These are phyloP conservation scores for Lepidostoma basale DNA, from an alignment of 1,140 invertebrate genomes.

Conservation along the genomic window DNA sequence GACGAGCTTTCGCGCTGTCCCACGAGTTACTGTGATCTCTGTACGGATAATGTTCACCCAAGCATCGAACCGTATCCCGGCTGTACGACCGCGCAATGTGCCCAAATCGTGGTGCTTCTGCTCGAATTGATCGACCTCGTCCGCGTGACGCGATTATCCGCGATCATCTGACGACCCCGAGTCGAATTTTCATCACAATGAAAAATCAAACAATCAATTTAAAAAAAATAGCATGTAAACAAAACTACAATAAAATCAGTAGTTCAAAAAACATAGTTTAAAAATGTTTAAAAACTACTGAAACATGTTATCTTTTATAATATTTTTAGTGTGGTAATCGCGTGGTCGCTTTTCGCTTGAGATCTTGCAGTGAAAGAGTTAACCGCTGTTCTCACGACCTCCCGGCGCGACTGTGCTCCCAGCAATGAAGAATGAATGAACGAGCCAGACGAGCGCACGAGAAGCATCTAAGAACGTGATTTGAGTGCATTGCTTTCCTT, in stretches of 20 bases:
- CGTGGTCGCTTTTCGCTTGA: too few species aligned
- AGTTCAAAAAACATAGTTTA: too few species aligned
- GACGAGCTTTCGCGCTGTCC: constrained; percentile 7
- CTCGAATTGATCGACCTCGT: background rate
- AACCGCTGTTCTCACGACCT: too few species aligned
- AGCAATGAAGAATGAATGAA: background rate
- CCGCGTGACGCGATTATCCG: background rate
- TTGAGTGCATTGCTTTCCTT: background rate
- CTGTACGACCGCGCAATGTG: background rate
- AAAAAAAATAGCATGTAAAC: too few species aligned
- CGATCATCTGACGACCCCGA: constrained; percentile 8
- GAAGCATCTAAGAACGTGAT: background rate
- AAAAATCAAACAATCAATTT: too few species aligned
- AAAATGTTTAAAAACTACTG: too few species aligned
- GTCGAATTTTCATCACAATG: constrained; percentile 19
- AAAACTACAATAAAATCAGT: too few species aligned
- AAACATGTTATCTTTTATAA: too few species aligned
- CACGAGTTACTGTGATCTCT: constrained; percentile 1
- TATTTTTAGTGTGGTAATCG: too few species aligned
- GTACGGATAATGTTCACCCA: constrained; percentile 2
- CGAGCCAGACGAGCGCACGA: background rate
- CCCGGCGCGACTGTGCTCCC: background rate
- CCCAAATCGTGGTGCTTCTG: background rate
- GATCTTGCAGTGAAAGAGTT: too few species aligned
- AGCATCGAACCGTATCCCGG: constrained; percentile 14